Evolutionary conservation across 2,888 invertebrate species (phyloP), one percentile per base, ranked within the genome.

Genomic region (Nemoura dubitans): DNA sequence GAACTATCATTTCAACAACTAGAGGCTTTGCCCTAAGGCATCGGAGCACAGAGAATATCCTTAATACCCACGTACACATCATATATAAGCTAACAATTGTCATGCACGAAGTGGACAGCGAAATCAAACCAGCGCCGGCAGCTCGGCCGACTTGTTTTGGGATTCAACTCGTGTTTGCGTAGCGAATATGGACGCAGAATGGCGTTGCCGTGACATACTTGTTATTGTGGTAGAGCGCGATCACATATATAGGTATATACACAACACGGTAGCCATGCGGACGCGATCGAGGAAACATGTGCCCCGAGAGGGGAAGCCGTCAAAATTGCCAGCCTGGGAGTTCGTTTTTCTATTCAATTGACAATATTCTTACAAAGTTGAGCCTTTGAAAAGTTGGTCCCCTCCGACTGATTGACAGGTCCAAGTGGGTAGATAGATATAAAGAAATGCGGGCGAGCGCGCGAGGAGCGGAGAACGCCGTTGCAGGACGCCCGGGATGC

Each of bases 311-410:
- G 59, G 59, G 59, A 30, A 81, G 81, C 81, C 29, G 28, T 81
- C 81, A 81, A 81, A 81, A 81, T 81, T 81, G 81, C 81, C 81
- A 81, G 27, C 27, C n/a, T 14, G 81, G 81, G 81, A 81, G 81
- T 81, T 59, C 26, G 78, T 28, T 81, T 81, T 81, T 81, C 30
- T 81, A 81, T 81, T 81, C 81, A 81, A 81, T 81, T 81, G 81
- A 81, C 81, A 81, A 81, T 30, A 81, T 81, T 81, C 81, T 81
- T 59, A 59, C 59, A 59, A 59, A 59, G 59, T 59, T 59, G 59
- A 59, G 59, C 59, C 28, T n/a, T 81, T 81, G 78, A 78, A 28
- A 78, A 27, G 78, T 28, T 78, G 78, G 5, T 26, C n/a, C n/a
- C n/a, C n/a, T n/a, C 78, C 78, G 25, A 27, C 78, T 81, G 81